These are phyloP conservation scores for Tupaia tana DNA, from an alignment of 2,113 vertebrate genomes.

Conservation along the genomic window DNA sequence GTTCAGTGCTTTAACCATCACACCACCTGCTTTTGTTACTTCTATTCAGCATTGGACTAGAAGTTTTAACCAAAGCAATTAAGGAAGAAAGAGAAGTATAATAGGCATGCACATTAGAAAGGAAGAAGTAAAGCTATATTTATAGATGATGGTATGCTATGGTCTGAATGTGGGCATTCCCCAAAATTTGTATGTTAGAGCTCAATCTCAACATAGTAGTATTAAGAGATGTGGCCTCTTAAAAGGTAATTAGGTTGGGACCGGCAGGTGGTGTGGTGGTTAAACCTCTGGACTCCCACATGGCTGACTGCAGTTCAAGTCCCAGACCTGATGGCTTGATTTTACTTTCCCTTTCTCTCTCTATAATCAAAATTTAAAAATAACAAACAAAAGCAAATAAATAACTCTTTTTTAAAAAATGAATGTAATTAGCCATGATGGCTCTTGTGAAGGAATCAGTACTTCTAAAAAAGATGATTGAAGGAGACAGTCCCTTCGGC, in stretches of 20 bases:
- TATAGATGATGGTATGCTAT: not conserved
- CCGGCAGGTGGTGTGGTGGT: too few species aligned
- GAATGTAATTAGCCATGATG: too few species aligned
- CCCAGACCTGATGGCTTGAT: too few species aligned
- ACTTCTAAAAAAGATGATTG: too few species aligned
- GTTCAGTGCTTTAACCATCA: too few species aligned
- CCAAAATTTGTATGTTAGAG: not conserved
- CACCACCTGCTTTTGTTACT: not conserved
- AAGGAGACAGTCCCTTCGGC: not conserved
- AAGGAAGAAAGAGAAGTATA: not conserved
- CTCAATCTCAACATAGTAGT: not conserved
- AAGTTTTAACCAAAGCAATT: not conserved
- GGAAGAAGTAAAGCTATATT: not conserved
- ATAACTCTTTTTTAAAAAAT: too few species aligned
- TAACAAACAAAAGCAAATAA: too few species aligned
- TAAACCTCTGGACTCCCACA: too few species aligned
- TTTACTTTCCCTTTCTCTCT: too few species aligned
- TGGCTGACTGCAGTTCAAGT: too few species aligned
- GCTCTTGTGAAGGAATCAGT: too few species aligned
- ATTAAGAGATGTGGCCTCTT: not conserved
- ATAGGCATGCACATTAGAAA: not conserved
- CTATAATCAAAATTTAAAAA: too few species aligned
- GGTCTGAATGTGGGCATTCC: not conserved
- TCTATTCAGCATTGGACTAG: not conserved
- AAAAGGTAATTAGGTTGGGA: not conserved